phyloP scores from a whole-genome alignment of 2,113 vertebrate species.

The Hemiscyllium ocellatum region DNA sequence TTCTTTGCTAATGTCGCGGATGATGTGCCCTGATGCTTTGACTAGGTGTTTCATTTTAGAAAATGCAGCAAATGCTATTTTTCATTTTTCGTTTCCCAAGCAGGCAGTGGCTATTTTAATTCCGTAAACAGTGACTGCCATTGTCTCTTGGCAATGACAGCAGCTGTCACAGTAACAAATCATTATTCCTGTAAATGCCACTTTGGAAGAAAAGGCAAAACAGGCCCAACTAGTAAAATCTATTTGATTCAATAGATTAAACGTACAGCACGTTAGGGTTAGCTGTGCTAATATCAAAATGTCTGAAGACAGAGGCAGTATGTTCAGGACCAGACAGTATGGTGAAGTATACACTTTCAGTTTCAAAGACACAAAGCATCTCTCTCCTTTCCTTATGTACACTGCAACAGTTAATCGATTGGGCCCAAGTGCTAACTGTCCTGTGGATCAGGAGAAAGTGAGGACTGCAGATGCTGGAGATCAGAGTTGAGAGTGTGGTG shows the following conservation, averaged over 20 bases:
- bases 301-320: neutral
- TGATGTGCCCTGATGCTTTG: neutral
- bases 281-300: neutral
- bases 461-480: no score
- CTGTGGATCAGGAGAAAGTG: no score
- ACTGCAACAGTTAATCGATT: neutral
- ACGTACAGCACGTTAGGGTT: neutral
- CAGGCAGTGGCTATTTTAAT: neutral
- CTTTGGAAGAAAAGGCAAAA: neutral
- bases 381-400: neutral
- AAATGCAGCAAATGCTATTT: neutral
- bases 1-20: neutral
- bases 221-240: neutral
- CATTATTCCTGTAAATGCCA: neutral
- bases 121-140: neutral
- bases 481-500: no score
- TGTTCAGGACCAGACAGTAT: neutral
- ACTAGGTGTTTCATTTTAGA: neutral
- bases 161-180: constrained; percentile 6
- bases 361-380: neutral
- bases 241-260: neutral
- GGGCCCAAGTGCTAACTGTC: neutral
- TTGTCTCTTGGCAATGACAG: neutral
- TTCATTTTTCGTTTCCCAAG: neutral
- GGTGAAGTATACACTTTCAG: no score